phyloP scores from a whole-genome alignment of 2,797 vertebrate species.

The Bucorvus abyssinicus region DNA sequence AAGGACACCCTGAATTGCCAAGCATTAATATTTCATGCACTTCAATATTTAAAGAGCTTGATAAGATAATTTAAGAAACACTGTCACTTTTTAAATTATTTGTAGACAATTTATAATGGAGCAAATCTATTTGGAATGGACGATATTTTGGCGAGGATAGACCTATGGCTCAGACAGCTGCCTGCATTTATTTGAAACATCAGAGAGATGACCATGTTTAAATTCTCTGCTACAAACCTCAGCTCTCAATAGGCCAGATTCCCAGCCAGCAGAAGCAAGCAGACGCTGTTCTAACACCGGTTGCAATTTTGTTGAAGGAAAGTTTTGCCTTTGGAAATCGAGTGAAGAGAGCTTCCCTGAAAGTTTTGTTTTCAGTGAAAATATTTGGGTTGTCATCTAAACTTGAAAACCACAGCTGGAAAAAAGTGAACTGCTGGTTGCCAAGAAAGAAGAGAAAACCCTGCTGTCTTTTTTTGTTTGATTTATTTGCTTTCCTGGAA shows the following conservation, averaged over 20 bases:
- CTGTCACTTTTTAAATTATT: conserved; percentile 53
- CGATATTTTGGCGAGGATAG: conserved; percentile 28
- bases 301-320: neutral
- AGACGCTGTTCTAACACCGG: neutral
- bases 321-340: neutral
- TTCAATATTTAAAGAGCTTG: conserved; percentile 70
- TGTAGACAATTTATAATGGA: conserved; percentile 53
- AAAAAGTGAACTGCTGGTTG: neutral
- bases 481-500: neutral
- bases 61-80: conserved; percentile 65
- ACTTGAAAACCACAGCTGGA: conserved; percentile 19
- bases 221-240: conserved; percentile 15
- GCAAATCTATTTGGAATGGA: conserved; percentile 43
- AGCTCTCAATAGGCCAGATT: neutral
- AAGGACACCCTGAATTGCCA: conserved; percentile 12
- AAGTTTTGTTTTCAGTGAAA: conserved; percentile 36
- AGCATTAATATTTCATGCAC: conserved; percentile 60
- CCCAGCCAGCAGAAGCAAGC: neutral
- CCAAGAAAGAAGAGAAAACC: neutral
- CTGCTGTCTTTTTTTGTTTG: neutral
- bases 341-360: neutral
- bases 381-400: conserved; percentile 24
- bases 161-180: neutral
- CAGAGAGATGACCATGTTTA: neutral
- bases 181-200: conserved; percentile 38